Conservation (phyloP, 1,140 invertebrate species). For the Bombus confusus region DNA sequence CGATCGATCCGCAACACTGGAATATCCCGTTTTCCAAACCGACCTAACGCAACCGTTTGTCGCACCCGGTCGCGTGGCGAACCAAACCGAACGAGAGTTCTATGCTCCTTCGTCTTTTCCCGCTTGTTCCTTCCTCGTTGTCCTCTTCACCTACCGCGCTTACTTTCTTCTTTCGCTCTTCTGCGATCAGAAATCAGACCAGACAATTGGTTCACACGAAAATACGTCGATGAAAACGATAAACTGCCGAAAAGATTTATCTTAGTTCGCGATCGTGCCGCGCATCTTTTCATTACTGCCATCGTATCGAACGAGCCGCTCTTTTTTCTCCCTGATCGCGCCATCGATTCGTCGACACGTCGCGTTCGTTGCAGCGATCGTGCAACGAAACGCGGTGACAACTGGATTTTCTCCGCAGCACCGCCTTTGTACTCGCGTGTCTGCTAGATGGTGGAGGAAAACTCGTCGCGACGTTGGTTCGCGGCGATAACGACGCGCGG, state of each 20-base stretch:
- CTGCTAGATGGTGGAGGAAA: not conserved
- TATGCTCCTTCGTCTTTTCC: not conserved
- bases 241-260: not conserved
- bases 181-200: not conserved
- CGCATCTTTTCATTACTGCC: constrained; percentile 12
- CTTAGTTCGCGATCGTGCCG: not conserved
- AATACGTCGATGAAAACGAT: not conserved
- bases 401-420: not conserved
- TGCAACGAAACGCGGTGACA: not conserved
- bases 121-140: not conserved
- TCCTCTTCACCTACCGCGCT: too few species aligned
- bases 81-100: not conserved
- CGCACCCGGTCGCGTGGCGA: not conserved
- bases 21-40: not conserved
- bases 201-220: not conserved
- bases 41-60: too few species aligned
- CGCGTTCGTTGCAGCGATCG: not conserved
- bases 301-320: not conserved
- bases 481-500: not conserved
- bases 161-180: too few species aligned
- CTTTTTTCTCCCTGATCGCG: too few species aligned
- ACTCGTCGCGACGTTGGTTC: not conserved
- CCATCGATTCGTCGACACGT: not conserved
- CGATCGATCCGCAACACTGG: not conserved
- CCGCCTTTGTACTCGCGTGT: not conserved